Base-by-base conservation (phyloP, 2,888 invertebrate species). In the Plagiodera versicolora region DNA sequence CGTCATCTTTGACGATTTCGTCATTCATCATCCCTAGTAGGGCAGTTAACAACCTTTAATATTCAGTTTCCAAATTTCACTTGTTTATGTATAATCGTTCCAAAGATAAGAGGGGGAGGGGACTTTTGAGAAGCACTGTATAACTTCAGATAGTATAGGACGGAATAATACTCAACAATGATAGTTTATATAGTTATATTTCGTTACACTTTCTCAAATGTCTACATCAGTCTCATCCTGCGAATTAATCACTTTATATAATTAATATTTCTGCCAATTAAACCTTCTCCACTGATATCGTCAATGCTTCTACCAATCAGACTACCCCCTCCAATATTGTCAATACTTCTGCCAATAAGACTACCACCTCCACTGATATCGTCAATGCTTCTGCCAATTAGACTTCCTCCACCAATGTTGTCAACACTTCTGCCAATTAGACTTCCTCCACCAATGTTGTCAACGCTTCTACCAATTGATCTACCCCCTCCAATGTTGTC, bases 361-460 rank as follows among this genome's bases (percentile, higher is more conserved):
- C 48, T 30, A 6, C n/a, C 9, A 39, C 24, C 52, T 14, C 35
- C 39, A 18, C 32, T 14, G 17, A 47, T 47, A n/a, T n/a, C 2
- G n/a, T 59, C 59, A 2, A 59, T 14, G 3, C 20, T 53, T 11
- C 50, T 19, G 11, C 44, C 16, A 5, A 49, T 45, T 0, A 55
- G 16, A 16, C 24, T 16, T 1, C 46, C 46, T 20, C 55, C 55
- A 2, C 56, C 58, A 30, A 46, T 53, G 17, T 45, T 45, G 16
- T 52, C 46, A 16, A 58, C n/a, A 16, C 32, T 53, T 1, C 58
- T 14, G n/a, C 58, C 53, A n/a, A 58, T 53, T 2, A 52, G 18
- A 14, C 52, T 39, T 11, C 53, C 48, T 8, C 48, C 47, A 10
- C 52, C 52, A 28, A 58, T 52, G n/a, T 35, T 30, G 35, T 48